phyloP scores from a whole-genome alignment of 2,113 vertebrate species.

The Atlantisia rogersi region DNA sequence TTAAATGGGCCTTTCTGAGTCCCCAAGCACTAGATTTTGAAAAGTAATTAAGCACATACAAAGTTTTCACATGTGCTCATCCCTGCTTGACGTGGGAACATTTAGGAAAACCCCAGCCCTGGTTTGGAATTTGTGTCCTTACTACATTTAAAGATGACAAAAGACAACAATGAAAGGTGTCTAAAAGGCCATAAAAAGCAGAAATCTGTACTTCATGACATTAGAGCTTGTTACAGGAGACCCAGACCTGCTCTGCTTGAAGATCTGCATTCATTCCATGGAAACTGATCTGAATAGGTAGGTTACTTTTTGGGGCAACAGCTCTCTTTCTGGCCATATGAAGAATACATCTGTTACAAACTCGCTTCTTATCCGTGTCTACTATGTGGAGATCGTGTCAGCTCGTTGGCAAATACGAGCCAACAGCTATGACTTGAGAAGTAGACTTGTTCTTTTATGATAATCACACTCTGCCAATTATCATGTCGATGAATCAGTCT shows the following conservation, averaged over 20 bases:
- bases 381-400: rapidly evolving
- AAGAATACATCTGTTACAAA: not conserved
- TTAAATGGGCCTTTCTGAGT: not conserved
- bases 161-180: not conserved
- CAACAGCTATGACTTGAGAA: not conserved
- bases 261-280: not conserved
- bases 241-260: not conserved
- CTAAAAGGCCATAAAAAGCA: not conserved
- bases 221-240: not conserved
- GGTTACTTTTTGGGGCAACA: not conserved
- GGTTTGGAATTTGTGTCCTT: not conserved
- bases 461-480: not conserved
- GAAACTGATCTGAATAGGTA: rapidly evolving
- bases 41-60: not conserved
- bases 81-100: not conserved
- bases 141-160: not conserved
- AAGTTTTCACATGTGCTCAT: not conserved
- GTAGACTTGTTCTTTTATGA: not conserved
- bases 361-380: not conserved
- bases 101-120: not conserved
- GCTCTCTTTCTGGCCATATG: not conserved
- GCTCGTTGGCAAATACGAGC: not conserved
- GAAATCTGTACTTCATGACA: not conserved
- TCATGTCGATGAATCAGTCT: rapidly evolving
- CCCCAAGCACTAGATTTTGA: not conserved